These are phyloP conservation scores for Melospiza georgiana DNA, from an alignment of 2,113 vertebrate genomes.

Conservation along the genomic window DNA sequence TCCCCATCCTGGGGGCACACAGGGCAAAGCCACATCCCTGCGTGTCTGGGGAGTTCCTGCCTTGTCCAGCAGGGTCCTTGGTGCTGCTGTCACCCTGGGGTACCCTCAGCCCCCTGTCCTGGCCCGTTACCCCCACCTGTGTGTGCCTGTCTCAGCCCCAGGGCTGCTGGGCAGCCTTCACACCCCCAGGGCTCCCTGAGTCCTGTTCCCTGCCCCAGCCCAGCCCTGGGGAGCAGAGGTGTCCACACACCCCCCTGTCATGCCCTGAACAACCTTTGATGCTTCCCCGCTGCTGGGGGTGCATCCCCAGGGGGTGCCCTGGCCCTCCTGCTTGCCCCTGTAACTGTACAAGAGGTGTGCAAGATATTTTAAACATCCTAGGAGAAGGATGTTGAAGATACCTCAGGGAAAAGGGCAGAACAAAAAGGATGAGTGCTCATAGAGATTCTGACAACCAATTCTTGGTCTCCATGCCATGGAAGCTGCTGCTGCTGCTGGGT, in stretches of 20 bases:
- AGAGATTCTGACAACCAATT: neutral
- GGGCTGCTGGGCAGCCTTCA: neutral
- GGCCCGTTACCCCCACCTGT: fast-evolving
- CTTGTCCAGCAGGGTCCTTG: neutral
- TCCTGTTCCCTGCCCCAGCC: neutral
- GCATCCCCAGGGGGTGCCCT: neutral
- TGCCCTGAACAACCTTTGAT: neutral
- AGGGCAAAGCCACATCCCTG: neutral
- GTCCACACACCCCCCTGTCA: neutral
- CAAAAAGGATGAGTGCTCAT: neutral
- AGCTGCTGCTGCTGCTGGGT: neutral
- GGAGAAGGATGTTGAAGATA: neutral
- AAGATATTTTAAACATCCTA: neutral
- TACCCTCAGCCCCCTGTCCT: neutral
- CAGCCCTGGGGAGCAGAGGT: neutral
- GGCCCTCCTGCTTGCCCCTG: neutral
- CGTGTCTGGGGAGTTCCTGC: neutral
- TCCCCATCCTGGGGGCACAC: neutral
- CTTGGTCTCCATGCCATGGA: neutral
- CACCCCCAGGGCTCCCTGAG: neutral
- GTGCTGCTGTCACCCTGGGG: neutral
- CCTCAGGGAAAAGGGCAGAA: neutral
- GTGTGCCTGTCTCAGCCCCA: neutral
- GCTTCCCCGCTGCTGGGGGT: neutral
- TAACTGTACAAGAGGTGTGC: neutral